These are phyloP conservation scores for Brachypalpus laphriformis DNA, from an alignment of 2,888 invertebrate genomes.

Conservation along the genomic window DNA sequence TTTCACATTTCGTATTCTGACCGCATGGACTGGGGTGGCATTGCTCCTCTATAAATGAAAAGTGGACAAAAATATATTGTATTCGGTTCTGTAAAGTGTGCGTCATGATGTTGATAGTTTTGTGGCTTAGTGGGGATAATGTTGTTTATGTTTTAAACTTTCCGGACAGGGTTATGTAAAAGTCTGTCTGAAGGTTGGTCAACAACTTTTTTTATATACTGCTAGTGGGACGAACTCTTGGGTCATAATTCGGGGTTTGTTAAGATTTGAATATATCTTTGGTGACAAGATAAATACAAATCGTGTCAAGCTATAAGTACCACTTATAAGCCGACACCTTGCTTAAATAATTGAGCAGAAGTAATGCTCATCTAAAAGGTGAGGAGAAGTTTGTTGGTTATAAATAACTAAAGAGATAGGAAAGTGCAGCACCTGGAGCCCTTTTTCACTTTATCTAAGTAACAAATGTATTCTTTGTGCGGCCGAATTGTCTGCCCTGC, in stretches of 20 bases:
- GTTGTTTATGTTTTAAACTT: constrained; percentile 27
- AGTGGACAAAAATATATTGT: constrained; percentile 31
- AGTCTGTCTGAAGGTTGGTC: constrained; percentile 17
- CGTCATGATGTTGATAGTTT: constrained; percentile 1
- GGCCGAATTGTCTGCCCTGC: too few relatives aligned
- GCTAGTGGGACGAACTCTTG: not conserved
- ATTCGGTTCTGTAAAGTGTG: not conserved
- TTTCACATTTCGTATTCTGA: constrained; percentile 90
- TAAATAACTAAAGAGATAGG: too few relatives aligned
- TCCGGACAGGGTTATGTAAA: not conserved
- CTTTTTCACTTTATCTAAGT: too few relatives aligned
- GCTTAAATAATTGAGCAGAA: too few relatives aligned
- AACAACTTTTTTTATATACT: constrained; percentile 20
- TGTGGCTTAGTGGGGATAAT: not conserved
- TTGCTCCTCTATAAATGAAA: constrained; percentile 86
- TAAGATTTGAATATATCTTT: not conserved
- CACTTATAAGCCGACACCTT: too few relatives aligned
- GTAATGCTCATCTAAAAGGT: too few relatives aligned
- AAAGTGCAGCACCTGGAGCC: too few relatives aligned
- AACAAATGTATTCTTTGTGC: too few relatives aligned
- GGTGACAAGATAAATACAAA: not conserved
- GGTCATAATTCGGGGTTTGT: not conserved
- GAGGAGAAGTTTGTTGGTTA: too few relatives aligned
- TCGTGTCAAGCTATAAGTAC: not conserved
- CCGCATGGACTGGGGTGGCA: constrained; percentile 94